phyloP scores from a whole-genome alignment of 2,888 invertebrate genomes.

The Nemurella pictetii region DNA sequence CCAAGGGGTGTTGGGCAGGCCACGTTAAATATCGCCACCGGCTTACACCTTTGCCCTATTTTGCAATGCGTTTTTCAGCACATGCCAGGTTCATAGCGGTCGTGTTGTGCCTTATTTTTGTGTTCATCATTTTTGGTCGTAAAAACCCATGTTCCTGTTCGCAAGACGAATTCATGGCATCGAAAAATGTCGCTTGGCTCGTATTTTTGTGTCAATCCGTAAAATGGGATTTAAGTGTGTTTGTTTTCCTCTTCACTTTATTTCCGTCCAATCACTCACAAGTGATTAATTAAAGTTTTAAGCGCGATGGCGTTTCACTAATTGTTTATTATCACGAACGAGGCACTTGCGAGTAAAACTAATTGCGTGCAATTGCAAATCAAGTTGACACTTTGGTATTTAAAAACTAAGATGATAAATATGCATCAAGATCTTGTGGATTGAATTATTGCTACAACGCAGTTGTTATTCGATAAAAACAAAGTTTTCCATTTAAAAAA shows the following conservation, averaged over 20 bases:
- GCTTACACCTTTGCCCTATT: not conserved
- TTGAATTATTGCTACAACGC: not conserved
- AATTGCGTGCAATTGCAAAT: not conserved
- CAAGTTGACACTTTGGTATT: not conserved
- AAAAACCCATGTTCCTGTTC: too few species aligned
- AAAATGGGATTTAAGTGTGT: too few species aligned
- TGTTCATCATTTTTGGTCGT: too few species aligned
- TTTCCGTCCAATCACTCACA: not conserved
- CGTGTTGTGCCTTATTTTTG: too few species aligned
- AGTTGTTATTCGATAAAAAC: not conserved
- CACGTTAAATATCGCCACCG: constrained; percentile 11
- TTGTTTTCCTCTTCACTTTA: not conserved
- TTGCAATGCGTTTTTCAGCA: not conserved
- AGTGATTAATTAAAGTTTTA: not conserved
- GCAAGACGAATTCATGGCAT: too few species aligned
- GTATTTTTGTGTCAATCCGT: too few species aligned
- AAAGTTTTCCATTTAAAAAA: not conserved
- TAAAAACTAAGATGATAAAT: not conserved
- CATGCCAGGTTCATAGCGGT: not conserved
- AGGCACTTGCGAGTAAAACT: not conserved
- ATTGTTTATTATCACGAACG: not conserved
- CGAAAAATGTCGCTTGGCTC: too few species aligned
- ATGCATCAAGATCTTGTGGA: not conserved
- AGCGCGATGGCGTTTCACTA: not conserved
- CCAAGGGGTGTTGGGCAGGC: constrained; percentile 1